These are phyloP conservation scores for Beroe forskalii DNA, from an alignment of 37 sponge, comb jelly and placozoan species.

Conservation along the genomic window DNA sequence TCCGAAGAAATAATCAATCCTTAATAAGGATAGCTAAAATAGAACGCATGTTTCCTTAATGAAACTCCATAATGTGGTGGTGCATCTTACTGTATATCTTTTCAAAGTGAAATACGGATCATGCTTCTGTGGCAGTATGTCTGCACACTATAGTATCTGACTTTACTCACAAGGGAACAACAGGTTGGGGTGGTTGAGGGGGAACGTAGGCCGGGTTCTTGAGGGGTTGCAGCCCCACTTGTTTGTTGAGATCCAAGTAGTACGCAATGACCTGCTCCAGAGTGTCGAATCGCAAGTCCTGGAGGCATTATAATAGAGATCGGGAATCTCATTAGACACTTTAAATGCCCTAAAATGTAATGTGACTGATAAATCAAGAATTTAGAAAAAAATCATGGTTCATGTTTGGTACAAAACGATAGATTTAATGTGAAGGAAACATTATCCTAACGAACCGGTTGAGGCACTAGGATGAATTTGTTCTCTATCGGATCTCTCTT, in stretches of 20 bases:
- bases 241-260: conserved; percentile 2
- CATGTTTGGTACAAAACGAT: not conserved
- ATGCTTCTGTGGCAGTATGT: too few species aligned
- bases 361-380: not conserved
- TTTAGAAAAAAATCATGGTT: too few species aligned
- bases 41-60: too few species aligned
- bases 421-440: not conserved
- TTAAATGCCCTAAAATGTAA: not conserved
- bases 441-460: not conserved
- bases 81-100: too few species aligned
- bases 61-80: too few species aligned
- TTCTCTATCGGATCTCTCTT: conserved; percentile 13
- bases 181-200: too few species aligned
- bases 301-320: not conserved
- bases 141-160: too few species aligned
- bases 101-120: too few species aligned
- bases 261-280: not conserved
- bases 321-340: not conserved
- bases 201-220: conserved; percentile 5
- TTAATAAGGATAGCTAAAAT: too few species aligned
- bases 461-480: conserved; percentile 37
- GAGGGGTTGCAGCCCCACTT: conserved; percentile 1
- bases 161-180: too few species aligned
- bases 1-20: too few species aligned
- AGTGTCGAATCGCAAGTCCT: conserved; percentile 3